phyloP scores from a whole-genome alignment of 2,797 vertebrate genomes.

The Phataginus tetradactyla region DNA sequence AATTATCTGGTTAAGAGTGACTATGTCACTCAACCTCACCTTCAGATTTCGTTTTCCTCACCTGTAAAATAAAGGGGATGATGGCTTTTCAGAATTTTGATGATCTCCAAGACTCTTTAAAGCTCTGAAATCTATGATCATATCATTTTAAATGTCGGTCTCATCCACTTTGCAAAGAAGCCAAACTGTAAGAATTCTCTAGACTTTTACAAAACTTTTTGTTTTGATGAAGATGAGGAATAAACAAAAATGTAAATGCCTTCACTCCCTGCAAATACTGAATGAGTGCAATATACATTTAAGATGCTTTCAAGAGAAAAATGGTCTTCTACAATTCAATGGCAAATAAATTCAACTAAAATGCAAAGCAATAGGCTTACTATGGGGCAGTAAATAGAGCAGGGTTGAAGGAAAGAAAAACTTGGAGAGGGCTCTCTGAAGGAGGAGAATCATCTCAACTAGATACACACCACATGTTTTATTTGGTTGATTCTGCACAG shows the following conservation, averaged over 20 bases:
- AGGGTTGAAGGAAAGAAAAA: conserved; percentile 43
- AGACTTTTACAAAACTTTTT: conserved; percentile 13
- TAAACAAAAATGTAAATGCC: background rate
- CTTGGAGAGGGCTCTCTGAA: background rate
- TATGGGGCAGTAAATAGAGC: conserved; percentile 59
- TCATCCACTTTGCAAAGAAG: background rate
- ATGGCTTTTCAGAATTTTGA: background rate
- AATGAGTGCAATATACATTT: conserved; percentile 11
- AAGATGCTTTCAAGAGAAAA: conserved; percentile 54
- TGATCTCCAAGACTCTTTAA: background rate
- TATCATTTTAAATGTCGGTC: conserved; percentile 22
- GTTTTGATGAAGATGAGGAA: conserved; percentile 43
- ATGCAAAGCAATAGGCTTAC: conserved; percentile 41
- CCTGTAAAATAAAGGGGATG: conserved; percentile 16
- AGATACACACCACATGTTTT: conserved; percentile 11
- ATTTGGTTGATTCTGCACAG: background rate
- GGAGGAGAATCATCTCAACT: conserved; percentile 50
- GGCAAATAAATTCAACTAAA: conserved; percentile 54
- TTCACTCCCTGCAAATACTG: conserved; percentile 23
- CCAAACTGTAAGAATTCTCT: background rate
- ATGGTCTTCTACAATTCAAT: conserved; percentile 55
- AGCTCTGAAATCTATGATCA: conserved; percentile 1
- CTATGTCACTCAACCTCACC: background rate
- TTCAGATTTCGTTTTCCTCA: background rate
- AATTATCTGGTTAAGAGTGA: background rate